phyloP scores from a whole-genome alignment of 1,140 invertebrate species.

The Saccostrea glomerata region DNA sequence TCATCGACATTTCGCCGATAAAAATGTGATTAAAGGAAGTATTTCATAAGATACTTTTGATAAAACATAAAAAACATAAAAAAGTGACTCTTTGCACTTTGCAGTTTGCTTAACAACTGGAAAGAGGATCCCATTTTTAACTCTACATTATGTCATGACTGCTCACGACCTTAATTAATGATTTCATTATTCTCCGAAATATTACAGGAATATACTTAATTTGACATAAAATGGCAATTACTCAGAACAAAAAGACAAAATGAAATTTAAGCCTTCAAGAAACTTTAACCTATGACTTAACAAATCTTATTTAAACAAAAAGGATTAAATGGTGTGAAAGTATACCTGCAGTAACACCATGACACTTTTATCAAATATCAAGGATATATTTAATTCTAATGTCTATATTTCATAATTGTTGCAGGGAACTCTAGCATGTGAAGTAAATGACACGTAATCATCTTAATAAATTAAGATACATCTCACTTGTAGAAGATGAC shows the following conservation, averaged over 20 bases:
- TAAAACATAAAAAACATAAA: background rate
- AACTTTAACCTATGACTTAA: no score
- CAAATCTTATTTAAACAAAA: no score
- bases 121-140: background rate
- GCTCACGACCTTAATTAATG: slow-evolving; percentile 14
- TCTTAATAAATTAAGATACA: no score
- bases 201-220: background rate
- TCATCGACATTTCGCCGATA: no score
- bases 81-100: background rate
- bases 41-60: background rate
- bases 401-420: no score
- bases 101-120: background rate
- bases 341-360: no score
- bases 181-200: background rate
- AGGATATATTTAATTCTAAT: no score
- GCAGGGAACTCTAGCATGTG: no score
- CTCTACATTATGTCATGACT: background rate
- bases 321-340: no score
- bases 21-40: background rate
- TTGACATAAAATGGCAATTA: slow-evolving; percentile 26
- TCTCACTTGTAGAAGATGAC: no score
- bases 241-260: slow-evolving; percentile 4
- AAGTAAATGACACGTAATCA: no score
- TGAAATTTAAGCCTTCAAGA: background rate
- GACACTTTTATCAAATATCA: no score